These are phyloP conservation scores for Clarias gariepinus DNA, from an alignment of 2,113 vertebrate genomes.

Conservation along the genomic window DNA sequence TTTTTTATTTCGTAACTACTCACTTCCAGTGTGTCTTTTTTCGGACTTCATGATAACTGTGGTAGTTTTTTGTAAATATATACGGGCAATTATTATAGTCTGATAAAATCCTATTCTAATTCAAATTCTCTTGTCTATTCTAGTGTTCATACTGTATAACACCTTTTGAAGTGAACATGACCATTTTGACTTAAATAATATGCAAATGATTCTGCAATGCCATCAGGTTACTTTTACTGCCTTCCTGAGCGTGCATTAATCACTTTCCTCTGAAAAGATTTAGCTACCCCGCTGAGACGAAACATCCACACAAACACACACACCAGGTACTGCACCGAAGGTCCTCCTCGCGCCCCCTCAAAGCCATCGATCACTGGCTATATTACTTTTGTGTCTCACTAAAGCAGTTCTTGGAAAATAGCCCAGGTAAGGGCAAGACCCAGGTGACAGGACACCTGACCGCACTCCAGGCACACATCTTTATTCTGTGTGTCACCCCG, in stretches of 20 bases:
- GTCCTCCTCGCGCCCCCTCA: not conserved
- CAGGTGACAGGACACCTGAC: not conserved
- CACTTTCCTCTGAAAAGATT: not conserved
- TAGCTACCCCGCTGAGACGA: not conserved
- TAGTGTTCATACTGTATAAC: no score
- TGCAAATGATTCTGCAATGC: not conserved
- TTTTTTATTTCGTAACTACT: not conserved
- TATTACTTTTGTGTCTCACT: not conserved
- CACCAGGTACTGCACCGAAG: not conserved
- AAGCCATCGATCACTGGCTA: conserved; percentile 1
- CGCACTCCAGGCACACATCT: not conserved
- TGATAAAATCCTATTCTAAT: not conserved
- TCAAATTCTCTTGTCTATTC: not conserved
- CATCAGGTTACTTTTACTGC: not conserved
- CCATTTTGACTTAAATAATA: not conserved
- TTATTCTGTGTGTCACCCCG: not conserved
- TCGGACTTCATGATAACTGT: not conserved
- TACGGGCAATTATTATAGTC: not conserved
- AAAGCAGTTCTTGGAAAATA: conserved; percentile 15
- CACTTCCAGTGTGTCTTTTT: not conserved
- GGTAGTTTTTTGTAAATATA: not conserved
- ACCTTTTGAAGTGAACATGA: not conserved
- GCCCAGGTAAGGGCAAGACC: not conserved
- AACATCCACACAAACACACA: not conserved
- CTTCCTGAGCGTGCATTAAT: not conserved